Conservation (phyloP, 1,140 invertebrate species). For the Temnothorax nylanderi region DNA sequence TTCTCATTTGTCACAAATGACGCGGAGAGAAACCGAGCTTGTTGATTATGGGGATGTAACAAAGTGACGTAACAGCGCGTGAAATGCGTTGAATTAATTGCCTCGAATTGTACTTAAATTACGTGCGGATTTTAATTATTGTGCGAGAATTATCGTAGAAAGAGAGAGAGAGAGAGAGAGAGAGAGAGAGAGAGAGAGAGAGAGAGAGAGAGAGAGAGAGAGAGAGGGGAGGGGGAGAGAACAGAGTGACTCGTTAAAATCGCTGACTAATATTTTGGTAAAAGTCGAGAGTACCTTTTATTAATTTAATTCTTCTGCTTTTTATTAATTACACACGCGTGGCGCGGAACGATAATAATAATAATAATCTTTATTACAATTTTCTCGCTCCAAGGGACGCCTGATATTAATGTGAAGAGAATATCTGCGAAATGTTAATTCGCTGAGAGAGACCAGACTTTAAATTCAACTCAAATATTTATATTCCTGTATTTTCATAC, state of each 20-base stretch:
- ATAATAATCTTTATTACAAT: conserved; percentile 47
- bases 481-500: conserved; percentile 19
- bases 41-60: background rate
- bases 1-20: conserved; percentile 28
- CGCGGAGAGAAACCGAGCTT: conserved; percentile 4
- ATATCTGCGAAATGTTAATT: conserved; percentile 53
- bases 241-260: background rate
- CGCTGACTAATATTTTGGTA: background rate
- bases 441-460: conserved; percentile 1
- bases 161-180: background rate
- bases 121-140: conserved; percentile 15
- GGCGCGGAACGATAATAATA: conserved; percentile 1
- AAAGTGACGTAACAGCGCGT: background rate
- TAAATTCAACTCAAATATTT: conserved; percentile 53
- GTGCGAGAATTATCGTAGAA: background rate
- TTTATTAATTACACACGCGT: conserved; percentile 23
- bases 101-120: conserved; percentile 5
- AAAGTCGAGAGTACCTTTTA: conserved; percentile 8
- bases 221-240: background rate
- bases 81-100: conserved; percentile 19
- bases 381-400: background rate
- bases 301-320: background rate
- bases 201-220: background rate
- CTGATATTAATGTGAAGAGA: conserved; percentile 18
- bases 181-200: too few relatives aligned